phyloP scores from a whole-genome alignment of 2,888 invertebrate species.

The Cephus nigrinus region DNA sequence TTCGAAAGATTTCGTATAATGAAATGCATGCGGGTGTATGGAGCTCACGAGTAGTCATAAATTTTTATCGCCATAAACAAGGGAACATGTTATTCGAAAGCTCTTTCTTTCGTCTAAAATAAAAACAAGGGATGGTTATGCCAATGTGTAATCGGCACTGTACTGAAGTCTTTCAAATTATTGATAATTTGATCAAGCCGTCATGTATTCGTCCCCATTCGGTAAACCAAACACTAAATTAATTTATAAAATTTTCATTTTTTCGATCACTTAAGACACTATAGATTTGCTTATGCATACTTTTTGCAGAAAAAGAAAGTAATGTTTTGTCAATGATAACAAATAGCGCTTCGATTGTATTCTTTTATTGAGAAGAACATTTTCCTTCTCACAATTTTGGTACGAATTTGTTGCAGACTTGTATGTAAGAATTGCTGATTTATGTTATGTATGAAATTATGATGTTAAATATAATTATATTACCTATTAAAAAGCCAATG shows the following conservation, averaged over 20 bases:
- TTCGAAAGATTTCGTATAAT: neutral
- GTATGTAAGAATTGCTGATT: constrained; percentile 14
- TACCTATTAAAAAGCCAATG: neutral
- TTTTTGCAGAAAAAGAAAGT: neutral
- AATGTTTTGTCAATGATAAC: neutral
- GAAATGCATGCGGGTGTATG: neutral
- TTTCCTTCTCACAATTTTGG: constrained; percentile 9
- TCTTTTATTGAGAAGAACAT: neutral
- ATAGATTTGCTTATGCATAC: neutral
- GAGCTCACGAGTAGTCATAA: neutral
- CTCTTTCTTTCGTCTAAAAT: neutral
- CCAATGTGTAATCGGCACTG: neutral
- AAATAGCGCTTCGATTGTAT: neutral
- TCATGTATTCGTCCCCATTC: neutral
- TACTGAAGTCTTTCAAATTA: neutral
- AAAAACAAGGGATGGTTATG: neutral
- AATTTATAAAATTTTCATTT: neutral
- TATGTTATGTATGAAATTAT: constrained; percentile 23
- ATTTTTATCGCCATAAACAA: neutral
- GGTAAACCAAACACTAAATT: neutral
- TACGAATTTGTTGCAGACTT: constrained; percentile 11
- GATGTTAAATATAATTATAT: constrained; percentile 26
- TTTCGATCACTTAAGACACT: neutral
- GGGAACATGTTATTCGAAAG: neutral
- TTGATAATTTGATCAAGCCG: neutral